Conservation (phyloP, 1,140 invertebrate species). For the Lethrus apterus region DNA sequence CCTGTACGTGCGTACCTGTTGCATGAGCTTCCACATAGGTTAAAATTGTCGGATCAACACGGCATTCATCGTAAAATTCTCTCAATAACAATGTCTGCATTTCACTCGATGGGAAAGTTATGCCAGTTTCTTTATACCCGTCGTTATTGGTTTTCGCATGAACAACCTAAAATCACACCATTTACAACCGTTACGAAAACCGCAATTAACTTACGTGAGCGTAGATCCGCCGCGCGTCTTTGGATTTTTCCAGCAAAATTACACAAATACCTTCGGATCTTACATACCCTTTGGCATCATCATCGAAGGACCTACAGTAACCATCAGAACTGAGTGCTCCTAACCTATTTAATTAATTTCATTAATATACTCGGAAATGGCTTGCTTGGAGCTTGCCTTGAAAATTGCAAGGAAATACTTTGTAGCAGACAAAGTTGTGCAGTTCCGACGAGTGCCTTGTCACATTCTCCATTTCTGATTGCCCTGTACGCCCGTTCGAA, state of each 20-base stretch:
- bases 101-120: slow-evolving; percentile 83
- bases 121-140: slow-evolving; percentile 68
- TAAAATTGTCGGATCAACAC: slow-evolving; percentile 60
- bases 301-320: slow-evolving; percentile 84
- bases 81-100: slow-evolving; percentile 71
- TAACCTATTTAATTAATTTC: slow-evolving; percentile 51
- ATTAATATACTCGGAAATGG: no score
- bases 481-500: slow-evolving; percentile 76
- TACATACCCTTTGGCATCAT: slow-evolving; percentile 66
- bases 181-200: no score
- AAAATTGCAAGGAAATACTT: slow-evolving; percentile 75
- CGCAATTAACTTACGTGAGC: no score
- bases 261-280: slow-evolving; percentile 73
- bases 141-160: slow-evolving; percentile 71
- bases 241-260: slow-evolving; percentile 74
- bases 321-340: slow-evolving; percentile 83
- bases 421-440: slow-evolving; percentile 78
- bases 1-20: no score
- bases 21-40: slow-evolving; percentile 89
- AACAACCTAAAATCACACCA: no score
- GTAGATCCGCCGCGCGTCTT: slow-evolving; percentile 70
- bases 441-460: slow-evolving; percentile 82
- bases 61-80: slow-evolving; percentile 83
- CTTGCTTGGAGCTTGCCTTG: no score
- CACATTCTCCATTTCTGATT: slow-evolving; percentile 70